Conservation (phyloP, 2,797 vertebrate genomes). For the Hemibagrus guttatus region DNA sequence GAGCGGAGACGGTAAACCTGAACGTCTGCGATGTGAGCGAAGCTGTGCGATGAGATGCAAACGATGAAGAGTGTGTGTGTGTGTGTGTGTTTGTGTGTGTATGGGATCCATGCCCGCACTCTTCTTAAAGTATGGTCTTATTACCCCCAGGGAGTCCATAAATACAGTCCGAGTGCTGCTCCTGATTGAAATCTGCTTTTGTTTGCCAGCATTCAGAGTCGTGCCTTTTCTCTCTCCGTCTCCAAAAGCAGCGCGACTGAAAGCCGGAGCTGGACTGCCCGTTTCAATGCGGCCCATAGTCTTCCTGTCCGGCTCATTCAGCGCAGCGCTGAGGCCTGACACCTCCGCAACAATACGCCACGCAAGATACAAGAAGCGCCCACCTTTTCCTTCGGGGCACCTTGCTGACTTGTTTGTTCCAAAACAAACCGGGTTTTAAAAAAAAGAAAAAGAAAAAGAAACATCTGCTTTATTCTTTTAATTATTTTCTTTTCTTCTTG, state of each 20-base stretch:
- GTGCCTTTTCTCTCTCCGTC: constrained; percentile 67
- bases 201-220: constrained; percentile 54
- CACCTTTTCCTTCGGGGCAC: constrained; percentile 46
- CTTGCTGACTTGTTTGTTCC: constrained; percentile 48
- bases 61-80: constrained; percentile 3
- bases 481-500: constrained; percentile 26
- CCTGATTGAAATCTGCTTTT: constrained; percentile 77
- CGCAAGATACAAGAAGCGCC: constrained; percentile 36
- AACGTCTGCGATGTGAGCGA: neutral
- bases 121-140: constrained; percentile 40
- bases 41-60: constrained; percentile 21
- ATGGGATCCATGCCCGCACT: constrained; percentile 12
- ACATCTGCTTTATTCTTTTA: constrained; percentile 30
- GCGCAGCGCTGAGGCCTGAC: constrained; percentile 49
- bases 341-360: constrained; percentile 53
- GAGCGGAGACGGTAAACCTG: neutral
- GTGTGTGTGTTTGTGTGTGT: neutral
- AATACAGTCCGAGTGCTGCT: constrained; percentile 69
- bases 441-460: constrained; percentile 5
- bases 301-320: constrained; percentile 68
- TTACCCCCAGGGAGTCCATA: constrained; percentile 54
- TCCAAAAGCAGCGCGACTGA: constrained; percentile 48
- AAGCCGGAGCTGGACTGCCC: constrained; percentile 39
- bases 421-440: constrained; percentile 35
- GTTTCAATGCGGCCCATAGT: constrained; percentile 71